A percentile compares a stretch with the other conserved stretches of the same genome.
These are phyloP conservation scores for Dysidea cf. avara DNA, from an alignment of 37 sponge, comb jelly and placozoan genomes.

Conservation along the genomic window DNA sequence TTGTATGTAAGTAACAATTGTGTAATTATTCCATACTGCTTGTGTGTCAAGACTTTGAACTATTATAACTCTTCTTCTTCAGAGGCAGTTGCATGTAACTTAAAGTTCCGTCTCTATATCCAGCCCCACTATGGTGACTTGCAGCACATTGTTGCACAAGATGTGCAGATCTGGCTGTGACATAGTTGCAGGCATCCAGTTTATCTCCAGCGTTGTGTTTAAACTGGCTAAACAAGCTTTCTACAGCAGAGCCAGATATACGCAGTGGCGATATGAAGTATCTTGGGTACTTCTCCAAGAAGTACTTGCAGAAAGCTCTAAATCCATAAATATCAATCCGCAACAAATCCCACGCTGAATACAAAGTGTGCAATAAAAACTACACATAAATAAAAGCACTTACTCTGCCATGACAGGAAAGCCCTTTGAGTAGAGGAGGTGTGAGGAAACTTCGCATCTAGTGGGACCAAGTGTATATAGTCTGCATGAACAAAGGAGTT, in stretches of 20 bases:
- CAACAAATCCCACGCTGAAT: constrained; percentile 14
- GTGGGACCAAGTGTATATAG: neutral
- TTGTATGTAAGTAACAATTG: no score
- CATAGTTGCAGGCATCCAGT: constrained; percentile 21
- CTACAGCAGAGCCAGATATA: constrained; percentile 16
- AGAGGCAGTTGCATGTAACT: neutral
- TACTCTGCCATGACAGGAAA: constrained; percentile 35
- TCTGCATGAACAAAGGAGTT: neutral
- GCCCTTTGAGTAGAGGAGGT: constrained; percentile 6
- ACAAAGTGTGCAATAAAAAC: no score
- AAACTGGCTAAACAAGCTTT: constrained; percentile 17
- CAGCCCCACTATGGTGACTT: neutral
- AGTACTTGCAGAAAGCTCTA: constrained; percentile 12
- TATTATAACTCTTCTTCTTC: no score
- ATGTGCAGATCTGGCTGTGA: neutral
- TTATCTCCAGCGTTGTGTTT: constrained; percentile 10
- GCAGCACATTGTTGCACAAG: neutral
- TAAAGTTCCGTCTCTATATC: constrained; percentile 1
- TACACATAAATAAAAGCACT: no score
- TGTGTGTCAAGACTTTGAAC: no score
- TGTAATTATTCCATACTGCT: no score
- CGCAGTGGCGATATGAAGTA: constrained; percentile 14
- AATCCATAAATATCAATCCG: constrained; percentile 1
- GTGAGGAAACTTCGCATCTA: neutral
- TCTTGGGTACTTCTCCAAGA: constrained; percentile 6